Percentiles rank a stretch among this genome's conserved stretches.
Evolutionary conservation across 2,888 invertebrate species (phyloP).

Genomic region (Eugnorisma glareosa): DNA sequence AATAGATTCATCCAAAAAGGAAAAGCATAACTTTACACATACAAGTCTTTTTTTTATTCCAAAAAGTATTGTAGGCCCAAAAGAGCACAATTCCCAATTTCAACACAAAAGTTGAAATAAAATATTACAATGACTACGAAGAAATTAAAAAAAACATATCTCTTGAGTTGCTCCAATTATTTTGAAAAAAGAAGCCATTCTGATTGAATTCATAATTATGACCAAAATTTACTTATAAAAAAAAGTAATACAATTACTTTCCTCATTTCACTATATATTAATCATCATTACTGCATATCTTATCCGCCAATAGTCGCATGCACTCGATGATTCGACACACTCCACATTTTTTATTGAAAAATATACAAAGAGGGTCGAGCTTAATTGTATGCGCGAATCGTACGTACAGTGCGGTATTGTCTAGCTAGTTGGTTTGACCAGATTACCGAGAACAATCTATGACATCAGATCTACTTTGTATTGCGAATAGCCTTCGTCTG

Average conservation of each 20-base stretch:
- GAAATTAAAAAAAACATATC: not conserved
- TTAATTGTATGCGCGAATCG: conserved; percentile 56
- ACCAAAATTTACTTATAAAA: not conserved
- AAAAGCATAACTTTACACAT: not conserved
- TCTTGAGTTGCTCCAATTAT: not conserved
- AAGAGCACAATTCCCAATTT: not conserved
- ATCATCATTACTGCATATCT: conserved; percentile 43
- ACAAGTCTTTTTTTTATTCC: not conserved
- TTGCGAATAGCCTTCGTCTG: conserved; percentile 26
- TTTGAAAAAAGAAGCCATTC: not conserved
- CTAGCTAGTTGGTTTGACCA: conserved; percentile 50
- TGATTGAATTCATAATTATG: not conserved
- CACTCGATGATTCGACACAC: conserved; percentile 60
- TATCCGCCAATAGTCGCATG: conserved; percentile 39
- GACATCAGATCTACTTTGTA: conserved; percentile 60
- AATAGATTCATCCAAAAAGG: not conserved
- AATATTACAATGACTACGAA: not conserved
- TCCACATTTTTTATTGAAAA: conserved; percentile 58
- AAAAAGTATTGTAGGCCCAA: not conserved
- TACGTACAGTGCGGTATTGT: conserved; percentile 38
- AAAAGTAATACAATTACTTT: conserved; percentile 6
- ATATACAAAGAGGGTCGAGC: conserved; percentile 60
- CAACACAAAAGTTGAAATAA: not conserved
- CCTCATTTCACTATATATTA: conserved; percentile 26
- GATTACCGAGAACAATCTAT: conserved; percentile 48